Evolutionary conservation across 1,140 invertebrate genomes (phyloP), one percentile per base, ranked within the genome.

Genomic region (Drosophila melanica): DNA sequence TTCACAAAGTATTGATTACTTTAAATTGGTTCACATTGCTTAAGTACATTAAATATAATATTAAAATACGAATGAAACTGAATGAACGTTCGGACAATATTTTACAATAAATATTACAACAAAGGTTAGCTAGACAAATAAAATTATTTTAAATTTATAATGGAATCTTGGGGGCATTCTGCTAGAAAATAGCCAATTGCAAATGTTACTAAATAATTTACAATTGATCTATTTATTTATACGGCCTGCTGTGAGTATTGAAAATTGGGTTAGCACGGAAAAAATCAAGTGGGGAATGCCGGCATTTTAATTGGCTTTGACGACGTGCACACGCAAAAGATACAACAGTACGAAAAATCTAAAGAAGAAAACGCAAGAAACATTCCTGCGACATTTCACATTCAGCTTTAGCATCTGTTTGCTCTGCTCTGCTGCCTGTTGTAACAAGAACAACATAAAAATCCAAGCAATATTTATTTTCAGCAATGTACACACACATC

Each of bases 241-340:
- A 37, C 55, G 30, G 30, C 18, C 16, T 27, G 20, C 16, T 11
- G 6, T 42, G 33, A 18, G 55, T 48, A 59, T 63, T 77, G 66
- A 16, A 75, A 85, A 86, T 64, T 81, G 75, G 81, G 82, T 86
- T 85, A 81, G 44, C 50, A 63, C 16, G 14, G 39, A 27, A 58
- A 54, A 79, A 55, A 71, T 63, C 41, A 69, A 57, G 44, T 41
- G 8, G 30, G 59, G 63, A 77, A 60, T 59, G 42, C 44, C 51
- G 79, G 53, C 60, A 72, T 81, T 78, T 78, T 68, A 79, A 82
- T 79, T 76, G 63, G 71, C 39, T 63, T 70, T 64, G 67, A 75
- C 54, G 72, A 75, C 67, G 70, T 30, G 39, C 53, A 70, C 53
- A 75, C 53, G 16, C 47, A 33, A 9, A 23, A 30, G 10, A 33